phyloP scores from a whole-genome alignment of 2,113 vertebrate genomes.

The Toxostoma redivivum region DNA sequence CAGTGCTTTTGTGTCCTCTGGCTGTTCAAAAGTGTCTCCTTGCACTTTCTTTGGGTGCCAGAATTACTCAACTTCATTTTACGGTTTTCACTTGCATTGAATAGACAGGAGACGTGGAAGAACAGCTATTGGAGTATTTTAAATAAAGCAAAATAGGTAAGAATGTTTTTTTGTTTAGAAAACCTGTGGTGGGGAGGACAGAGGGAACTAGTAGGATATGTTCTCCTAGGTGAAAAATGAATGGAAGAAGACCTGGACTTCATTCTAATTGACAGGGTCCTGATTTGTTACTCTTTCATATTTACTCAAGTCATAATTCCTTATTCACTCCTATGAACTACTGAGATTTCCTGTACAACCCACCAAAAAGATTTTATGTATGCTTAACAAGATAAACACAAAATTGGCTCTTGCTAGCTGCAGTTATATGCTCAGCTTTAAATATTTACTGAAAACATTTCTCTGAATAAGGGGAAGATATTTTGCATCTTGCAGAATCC shows the following conservation, averaged over 20 bases:
- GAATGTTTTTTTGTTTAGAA: neutral
- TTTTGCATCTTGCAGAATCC: neutral
- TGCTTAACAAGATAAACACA: neutral
- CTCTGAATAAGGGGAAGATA: neutral
- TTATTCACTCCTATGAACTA: neutral
- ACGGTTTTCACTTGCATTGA: conserved; percentile 63
- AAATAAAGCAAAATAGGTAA: conserved; percentile 47
- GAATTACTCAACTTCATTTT: conserved; percentile 71
- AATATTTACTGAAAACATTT: neutral
- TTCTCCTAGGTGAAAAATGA: neutral
- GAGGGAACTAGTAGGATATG: neutral
- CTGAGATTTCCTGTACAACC: neutral
- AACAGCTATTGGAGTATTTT: conserved; percentile 50
- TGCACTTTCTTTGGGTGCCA: conserved; percentile 70
- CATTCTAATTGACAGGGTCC: neutral
- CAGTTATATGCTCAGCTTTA: neutral
- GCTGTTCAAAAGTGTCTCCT: conserved; percentile 62
- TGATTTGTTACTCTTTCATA: neutral
- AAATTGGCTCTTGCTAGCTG: neutral
- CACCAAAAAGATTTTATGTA: neutral
- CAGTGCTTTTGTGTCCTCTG: conserved; percentile 66
- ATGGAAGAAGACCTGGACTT: neutral
- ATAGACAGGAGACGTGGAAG: conserved; percentile 64
- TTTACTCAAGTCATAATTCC: neutral
- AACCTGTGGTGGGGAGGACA: neutral